Base-by-base conservation (phyloP, 92 coral and sea anemone species). In the Epizoanthus fatuus region DNA sequence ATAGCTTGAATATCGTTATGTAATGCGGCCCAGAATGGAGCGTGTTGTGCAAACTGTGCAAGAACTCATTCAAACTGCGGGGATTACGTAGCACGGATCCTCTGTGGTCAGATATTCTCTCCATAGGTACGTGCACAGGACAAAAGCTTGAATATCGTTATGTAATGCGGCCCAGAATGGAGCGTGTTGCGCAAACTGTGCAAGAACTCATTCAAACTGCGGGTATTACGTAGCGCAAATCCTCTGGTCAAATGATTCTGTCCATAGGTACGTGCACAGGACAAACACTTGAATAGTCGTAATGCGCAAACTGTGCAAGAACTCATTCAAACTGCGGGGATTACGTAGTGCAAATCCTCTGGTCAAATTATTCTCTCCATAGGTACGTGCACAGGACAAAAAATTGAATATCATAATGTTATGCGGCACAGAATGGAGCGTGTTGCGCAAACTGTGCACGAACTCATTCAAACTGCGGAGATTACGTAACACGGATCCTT, bases 351-450 rank as follows among this genome's bases (percentile, higher is more conserved):
- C 52, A 7, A 1, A 6, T 7, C 11, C 1, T 42, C 47, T 42
- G 47, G 7, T 42, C 47, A 42, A 47, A 5, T 20, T 0, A 47
- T 47, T 10, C 52, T 7, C 12, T 47, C 11, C 52, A 47, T 6
- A 7, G 12, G 12, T 47, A 47, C 52, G 52, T 47, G 12, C 10
- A 7, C 52, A 5, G 52, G 52, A 7, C 53, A 49, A 8, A 9
- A 47, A 12, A 0, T 8, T 49, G 13, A 49, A 9, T 49, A 7
- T 47, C 9, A 1, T 47, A 47, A 47, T 1, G 52, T 47, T 6
- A 47, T 45, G 13, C 91, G 91, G 19, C 92, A 92, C 0, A 68
- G 57, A 8, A 91, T 94, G 52, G 94, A 94, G 67, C 86, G 74
- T 38, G 72, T 92, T 14, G 95, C 94, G 17, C 74, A 52, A 47